A percentile compares a stretch with the other conserved stretches of the same genome.
These are phyloP conservation scores for Scomber scombrus DNA, from an alignment of 2,113 vertebrate genomes.

Conservation along the genomic window DNA sequence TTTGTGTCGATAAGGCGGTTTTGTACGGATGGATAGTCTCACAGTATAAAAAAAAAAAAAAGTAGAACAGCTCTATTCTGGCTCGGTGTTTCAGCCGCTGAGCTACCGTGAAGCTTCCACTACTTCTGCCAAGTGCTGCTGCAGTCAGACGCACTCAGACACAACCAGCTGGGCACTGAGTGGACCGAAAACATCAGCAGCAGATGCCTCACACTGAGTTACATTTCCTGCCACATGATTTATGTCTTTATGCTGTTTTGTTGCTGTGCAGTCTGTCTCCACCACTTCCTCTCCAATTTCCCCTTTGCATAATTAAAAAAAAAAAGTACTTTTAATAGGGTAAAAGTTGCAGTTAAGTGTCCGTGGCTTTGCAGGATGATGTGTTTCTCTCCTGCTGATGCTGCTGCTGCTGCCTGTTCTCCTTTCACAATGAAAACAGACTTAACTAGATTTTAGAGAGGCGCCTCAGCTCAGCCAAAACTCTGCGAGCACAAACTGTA, in stretches of 20 bases:
- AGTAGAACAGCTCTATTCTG: neutral
- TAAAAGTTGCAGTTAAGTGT: no score
- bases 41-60: neutral
- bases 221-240: constrained; percentile 46
- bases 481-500: neutral
- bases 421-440: no score
- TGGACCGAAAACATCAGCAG: constrained; percentile 34
- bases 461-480: no score
- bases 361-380: no score
- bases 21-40: constrained; percentile 1
- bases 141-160: constrained; percentile 10
- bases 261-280: neutral
- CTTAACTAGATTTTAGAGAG: no score
- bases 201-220: constrained; percentile 36
- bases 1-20: constrained; percentile 35
- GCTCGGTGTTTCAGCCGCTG: neutral
- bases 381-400: no score
- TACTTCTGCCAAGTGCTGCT: constrained; percentile 6
- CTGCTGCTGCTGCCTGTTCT: no score
- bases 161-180: constrained; percentile 41
- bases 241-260: constrained; percentile 18
- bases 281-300: neutral
- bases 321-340: constrained; percentile 4
- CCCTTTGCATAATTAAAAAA: constrained; percentile 10
- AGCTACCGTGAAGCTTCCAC: neutral